These are phyloP conservation scores for Elaphurus davidianus DNA, from an alignment of 2,113 vertebrate genomes.

Conservation along the genomic window DNA sequence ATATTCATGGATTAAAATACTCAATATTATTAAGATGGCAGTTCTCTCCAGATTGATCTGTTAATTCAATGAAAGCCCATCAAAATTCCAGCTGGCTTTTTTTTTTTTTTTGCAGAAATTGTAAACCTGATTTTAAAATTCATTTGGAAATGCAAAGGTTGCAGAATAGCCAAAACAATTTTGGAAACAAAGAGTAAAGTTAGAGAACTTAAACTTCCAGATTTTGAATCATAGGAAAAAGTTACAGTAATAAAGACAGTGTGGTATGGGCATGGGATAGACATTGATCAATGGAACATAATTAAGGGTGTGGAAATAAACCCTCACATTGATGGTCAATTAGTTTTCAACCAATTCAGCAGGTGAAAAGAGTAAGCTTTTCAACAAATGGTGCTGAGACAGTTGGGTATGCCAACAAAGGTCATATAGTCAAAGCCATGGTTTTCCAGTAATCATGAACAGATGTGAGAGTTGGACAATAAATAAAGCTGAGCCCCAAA, in stretches of 20 bases:
- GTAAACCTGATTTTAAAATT: background rate
- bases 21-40: background rate
- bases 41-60: background rate
- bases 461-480: accelerated
- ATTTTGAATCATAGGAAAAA: background rate
- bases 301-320: background rate
- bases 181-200: background rate
- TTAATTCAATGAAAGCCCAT: background rate
- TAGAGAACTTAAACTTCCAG: background rate
- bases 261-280: accelerated
- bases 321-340: background rate
- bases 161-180: background rate
- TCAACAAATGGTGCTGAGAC: background rate
- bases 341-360: background rate
- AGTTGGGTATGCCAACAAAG: background rate
- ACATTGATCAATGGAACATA: background rate
- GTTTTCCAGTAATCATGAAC: background rate
- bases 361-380: background rate
- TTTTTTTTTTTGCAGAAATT: background rate
- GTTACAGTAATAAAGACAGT: background rate
- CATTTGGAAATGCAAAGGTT: background rate
- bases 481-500: background rate
- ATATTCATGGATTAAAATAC: background rate
- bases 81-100: background rate
- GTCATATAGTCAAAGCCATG: background rate